A percentile compares a stretch with the other conserved stretches of the same genome.
These are phyloP conservation scores for Trinorchestia longiramus DNA, from an alignment of 1,140 invertebrate genomes.

Conservation along the genomic window DNA sequence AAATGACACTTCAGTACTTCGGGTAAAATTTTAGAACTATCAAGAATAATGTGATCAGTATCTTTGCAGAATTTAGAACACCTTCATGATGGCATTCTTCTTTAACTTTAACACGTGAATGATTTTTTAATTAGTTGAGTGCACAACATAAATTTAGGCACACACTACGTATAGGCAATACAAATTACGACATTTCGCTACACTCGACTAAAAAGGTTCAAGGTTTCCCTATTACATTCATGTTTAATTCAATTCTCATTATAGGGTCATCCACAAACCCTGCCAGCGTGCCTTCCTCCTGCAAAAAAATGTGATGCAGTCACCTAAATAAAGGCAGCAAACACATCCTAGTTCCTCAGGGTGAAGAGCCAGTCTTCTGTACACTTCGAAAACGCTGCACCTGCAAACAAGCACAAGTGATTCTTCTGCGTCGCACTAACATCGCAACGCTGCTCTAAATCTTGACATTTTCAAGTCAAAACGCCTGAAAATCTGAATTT, in stretches of 20 bases:
- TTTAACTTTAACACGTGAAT: no score
- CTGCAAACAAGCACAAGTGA: neutral
- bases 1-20: no score
- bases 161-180: neutral
- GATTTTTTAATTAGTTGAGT: neutral
- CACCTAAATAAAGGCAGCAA: neutral
- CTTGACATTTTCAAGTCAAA: no score
- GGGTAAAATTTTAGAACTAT: no score
- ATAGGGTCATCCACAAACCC: neutral
- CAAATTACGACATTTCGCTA: neutral
- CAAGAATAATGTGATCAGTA: no score
- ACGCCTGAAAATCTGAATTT: no score
- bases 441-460: no score
- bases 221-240: neutral
- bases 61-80: no score
- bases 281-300: neutral
- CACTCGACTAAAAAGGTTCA: neutral
- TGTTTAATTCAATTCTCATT: neutral
- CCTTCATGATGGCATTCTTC: no score
- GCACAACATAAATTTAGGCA: neutral
- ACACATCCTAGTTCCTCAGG: neutral
- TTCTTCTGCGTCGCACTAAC: neutral
- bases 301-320: neutral
- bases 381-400: neutral
- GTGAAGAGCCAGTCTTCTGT: neutral